These are phyloP conservation scores for Lacanobia wlatinum DNA, from an alignment of 2,888 invertebrate species.

Conservation along the genomic window DNA sequence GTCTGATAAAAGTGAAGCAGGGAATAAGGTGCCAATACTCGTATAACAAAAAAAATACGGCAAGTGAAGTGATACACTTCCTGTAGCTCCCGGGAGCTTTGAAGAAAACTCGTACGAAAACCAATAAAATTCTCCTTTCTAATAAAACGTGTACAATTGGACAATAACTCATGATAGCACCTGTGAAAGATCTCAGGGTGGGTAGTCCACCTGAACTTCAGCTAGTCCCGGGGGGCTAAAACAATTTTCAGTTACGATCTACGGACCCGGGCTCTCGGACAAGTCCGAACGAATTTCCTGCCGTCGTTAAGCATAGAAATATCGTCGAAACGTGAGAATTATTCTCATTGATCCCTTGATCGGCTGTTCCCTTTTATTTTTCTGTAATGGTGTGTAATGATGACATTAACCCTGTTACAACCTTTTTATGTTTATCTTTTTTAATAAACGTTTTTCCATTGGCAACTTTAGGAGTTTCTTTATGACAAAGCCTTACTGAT, in stretches of 20 bases:
- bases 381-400: constrained; percentile 62
- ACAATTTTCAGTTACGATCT: constrained; percentile 86
- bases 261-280: constrained; percentile 71
- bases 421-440: constrained; percentile 49
- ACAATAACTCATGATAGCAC: constrained; percentile 84
- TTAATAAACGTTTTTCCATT: constrained; percentile 32
- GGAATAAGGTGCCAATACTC: not conserved
- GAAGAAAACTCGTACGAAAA: constrained; percentile 60
- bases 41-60: constrained; percentile 16
- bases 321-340: constrained; percentile 82
- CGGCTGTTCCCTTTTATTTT: constrained; percentile 60
- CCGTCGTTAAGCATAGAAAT: constrained; percentile 82
- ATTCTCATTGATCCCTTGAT: constrained; percentile 64
- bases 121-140: constrained; percentile 72
- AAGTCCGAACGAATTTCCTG: constrained; percentile 78
- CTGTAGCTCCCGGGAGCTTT: constrained; percentile 33
- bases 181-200: constrained; percentile 81
- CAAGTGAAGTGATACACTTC: constrained; percentile 28
- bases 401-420: constrained; percentile 59
- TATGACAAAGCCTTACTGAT: not conserved
- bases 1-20: not conserved
- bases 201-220: constrained; percentile 73
- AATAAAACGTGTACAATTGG: constrained; percentile 79
- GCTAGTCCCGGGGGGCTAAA: constrained; percentile 76
- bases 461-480: constrained; percentile 14